phyloP scores from a whole-genome alignment of 1,140 invertebrate species.

The Diorhabda carinulata region DNA sequence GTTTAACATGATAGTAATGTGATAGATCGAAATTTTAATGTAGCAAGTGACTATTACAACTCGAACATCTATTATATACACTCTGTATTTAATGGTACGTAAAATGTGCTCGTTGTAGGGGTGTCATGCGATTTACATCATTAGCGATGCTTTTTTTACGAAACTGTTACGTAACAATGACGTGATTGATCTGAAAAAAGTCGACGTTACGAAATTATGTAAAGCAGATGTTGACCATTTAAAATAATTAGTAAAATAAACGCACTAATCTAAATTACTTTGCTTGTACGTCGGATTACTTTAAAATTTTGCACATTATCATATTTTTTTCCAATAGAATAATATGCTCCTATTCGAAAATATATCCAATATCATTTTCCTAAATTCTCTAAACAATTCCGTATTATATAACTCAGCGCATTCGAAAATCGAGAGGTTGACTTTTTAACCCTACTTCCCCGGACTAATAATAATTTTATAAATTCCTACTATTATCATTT shows the following conservation, averaged over 20 bases:
- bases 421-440: too few species aligned
- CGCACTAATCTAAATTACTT: too few species aligned
- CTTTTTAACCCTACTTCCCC: too few species aligned
- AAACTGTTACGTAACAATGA: neutral
- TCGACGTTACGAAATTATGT: neutral
- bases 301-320: too few species aligned
- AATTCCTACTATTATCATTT: too few species aligned
- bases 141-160: neutral
- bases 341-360: too few species aligned
- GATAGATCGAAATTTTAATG: constrained; percentile 2
- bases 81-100: neutral
- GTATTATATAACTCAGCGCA: too few species aligned
- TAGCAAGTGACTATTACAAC: neutral
- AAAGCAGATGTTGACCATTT: neutral
- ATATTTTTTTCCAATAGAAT: too few species aligned
- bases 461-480: too few species aligned
- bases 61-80: neutral
- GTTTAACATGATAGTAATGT: neutral
- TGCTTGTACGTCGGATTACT: too few species aligned
- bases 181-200: neutral
- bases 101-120: neutral
- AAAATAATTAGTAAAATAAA: neutral
- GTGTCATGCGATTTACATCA: neutral
- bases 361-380: too few species aligned
- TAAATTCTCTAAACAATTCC: too few species aligned